Evolutionary conservation across 2,888 invertebrate species (phyloP).

Genomic region (Eutolmus rufibarbis): DNA sequence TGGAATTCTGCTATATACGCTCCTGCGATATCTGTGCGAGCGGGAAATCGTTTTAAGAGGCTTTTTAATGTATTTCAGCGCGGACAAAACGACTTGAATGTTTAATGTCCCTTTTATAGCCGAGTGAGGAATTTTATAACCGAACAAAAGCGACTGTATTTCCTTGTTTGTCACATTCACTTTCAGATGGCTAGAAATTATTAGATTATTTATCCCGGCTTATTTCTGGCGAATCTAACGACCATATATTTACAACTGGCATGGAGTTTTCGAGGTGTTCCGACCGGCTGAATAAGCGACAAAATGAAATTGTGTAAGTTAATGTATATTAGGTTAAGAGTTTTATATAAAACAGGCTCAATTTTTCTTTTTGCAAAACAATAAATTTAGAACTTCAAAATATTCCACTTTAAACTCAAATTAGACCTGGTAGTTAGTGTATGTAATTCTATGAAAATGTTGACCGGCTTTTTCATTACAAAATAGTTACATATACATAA

Average conservation of each 20-base stretch:
- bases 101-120: not conserved
- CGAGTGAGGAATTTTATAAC: not conserved
- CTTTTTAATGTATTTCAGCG: too few relatives aligned
- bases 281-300: too few relatives aligned
- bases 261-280: not conserved
- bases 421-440: too few relatives aligned
- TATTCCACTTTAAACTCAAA: not conserved
- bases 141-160: not conserved
- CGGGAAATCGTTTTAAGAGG: not conserved
- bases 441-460: too few relatives aligned
- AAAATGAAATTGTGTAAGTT: not conserved
- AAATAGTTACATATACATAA: too few relatives aligned
- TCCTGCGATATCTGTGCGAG: not conserved
- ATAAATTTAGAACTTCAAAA: not conserved
- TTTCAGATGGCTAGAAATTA: not conserved
- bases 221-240: not conserved
- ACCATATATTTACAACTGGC: not conserved
- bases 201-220: not conserved
- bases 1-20: not conserved
- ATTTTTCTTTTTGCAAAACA: not conserved
- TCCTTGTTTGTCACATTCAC: not conserved
- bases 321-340: not conserved
- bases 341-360: not conserved
- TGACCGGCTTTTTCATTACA: too few relatives aligned
- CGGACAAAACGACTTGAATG: not conserved